Percentiles rank a stretch among this genome's conserved stretches.
Conservation (phyloP, 2,888 invertebrate species). For the Calameuta idolon region DNA sequence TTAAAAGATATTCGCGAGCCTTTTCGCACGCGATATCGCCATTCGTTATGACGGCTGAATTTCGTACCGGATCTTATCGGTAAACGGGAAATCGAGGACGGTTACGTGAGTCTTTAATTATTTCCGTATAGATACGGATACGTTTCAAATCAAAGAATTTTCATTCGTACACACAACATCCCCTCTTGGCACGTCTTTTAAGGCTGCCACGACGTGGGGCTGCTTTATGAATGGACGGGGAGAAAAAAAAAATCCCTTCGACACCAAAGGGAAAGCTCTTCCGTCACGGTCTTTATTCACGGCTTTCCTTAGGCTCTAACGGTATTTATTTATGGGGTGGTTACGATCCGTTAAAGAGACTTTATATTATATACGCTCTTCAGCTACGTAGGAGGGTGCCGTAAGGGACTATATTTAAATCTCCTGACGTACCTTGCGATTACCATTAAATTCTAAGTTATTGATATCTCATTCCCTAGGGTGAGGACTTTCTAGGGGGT, state of each 20-base stretch:
- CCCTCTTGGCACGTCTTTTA: neutral
- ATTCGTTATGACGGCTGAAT: neutral
- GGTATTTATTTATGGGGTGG: conserved; percentile 21
- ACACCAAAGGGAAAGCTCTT: conserved; percentile 20
- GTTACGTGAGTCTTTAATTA: neutral
- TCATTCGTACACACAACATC: neutral
- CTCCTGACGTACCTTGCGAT: conserved; percentile 17
- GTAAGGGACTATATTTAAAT: conserved; percentile 5
- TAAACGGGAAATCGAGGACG: neutral
- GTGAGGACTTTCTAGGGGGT: conserved; percentile 5
- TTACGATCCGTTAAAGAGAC: conserved; percentile 14
- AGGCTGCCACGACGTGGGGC: neutral
- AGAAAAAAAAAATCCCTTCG: neutral
- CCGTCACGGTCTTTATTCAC: conserved; percentile 24
- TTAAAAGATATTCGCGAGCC: neutral
- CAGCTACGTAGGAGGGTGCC: conserved; percentile 4
- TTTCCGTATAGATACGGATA: neutral
- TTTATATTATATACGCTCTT: conserved; percentile 16
- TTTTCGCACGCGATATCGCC: neutral
- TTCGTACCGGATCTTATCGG: neutral
- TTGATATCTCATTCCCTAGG: conserved; percentile 24
- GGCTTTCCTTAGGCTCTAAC: conserved; percentile 9
- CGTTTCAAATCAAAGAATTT: neutral
- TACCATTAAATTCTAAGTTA: conserved; percentile 43
- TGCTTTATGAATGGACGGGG: neutral